Evolutionary conservation across 1,140 invertebrate genomes (phyloP), one percentile per base, ranked within the genome.

Genomic region (Drosophila kanapiae): DNA sequence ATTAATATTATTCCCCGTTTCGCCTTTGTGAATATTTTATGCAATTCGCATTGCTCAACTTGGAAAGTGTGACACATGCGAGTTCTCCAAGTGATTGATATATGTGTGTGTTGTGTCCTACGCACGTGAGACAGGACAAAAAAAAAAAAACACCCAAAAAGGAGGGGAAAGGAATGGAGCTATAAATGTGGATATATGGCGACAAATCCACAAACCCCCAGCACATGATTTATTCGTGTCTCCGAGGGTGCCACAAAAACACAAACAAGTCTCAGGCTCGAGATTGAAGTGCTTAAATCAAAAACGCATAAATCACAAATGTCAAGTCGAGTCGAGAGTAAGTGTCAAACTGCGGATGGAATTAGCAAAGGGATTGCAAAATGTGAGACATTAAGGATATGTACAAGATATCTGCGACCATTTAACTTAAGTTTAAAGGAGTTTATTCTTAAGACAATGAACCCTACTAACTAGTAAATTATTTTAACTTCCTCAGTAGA

Each of bases 281-380:
- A 43, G 56, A 78, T 63, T 75, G 67, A 70, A 70, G 67, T 68
- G 67, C 67, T 84, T 63, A 70, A 80, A 85, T 85, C 82, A 74
- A 84, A 77, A 45, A 38, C 49, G 47, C 82, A 85, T 84, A 84
- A 85, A 84, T 84, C 82, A 84, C 75, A 85, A 85, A 68, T 78
- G 70, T 43, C 78, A 84, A 57, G 27, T 11, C 35, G 51, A 70
- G n/a, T 33, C 9, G 51, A 29, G 63, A 58, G 54, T 60, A 62
- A 47, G 38, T 67, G 58, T 84, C 62, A 77, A 84, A 58, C 59
- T 72, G 81, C 51, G 65, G 7, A 16, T 27, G 42, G 27, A 38
- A 16, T 48, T 14, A 27, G 31, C 13, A 16, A 16, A 18, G 16
- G 16, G 27, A 18, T 53, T 18, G 6, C 33, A 11, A 33, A 23